phyloP scores from a whole-genome alignment of 2,888 invertebrate genomes.

The Lepidochrysops patricia region DNA sequence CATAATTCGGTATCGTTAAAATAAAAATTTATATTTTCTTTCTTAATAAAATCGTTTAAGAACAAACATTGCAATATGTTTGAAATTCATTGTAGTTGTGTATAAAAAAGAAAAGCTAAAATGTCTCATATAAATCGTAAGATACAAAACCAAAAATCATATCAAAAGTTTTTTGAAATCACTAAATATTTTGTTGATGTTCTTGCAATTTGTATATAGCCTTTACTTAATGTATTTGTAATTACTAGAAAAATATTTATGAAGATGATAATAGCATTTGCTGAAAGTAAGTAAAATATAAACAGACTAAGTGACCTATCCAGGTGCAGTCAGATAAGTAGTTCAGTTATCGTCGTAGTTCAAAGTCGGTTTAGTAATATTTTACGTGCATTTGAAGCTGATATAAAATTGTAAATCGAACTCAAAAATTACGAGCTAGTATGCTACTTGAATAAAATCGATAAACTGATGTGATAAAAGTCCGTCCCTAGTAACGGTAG shows the following conservation, averaged over 20 bases:
- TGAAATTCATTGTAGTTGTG: not conserved
- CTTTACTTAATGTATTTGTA: constrained; percentile 19
- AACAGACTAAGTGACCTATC: not conserved
- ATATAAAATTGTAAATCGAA: constrained; percentile 10
- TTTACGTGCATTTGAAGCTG: not conserved
- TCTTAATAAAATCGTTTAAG: not conserved
- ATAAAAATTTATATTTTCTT: not conserved
- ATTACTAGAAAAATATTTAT: constrained; percentile 20
- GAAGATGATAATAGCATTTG: not conserved
- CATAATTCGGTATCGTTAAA: not conserved
- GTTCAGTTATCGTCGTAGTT: not conserved
- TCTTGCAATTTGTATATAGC: constrained; percentile 14
- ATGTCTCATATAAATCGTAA: not conserved
- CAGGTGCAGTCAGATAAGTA: not conserved
- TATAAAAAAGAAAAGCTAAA: constrained; percentile 1
- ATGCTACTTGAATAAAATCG: constrained; percentile 6
- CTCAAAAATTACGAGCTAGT: constrained; percentile 8
- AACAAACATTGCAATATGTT: not conserved
- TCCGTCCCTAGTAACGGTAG: constrained; percentile 9
- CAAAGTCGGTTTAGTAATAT: not conserved
- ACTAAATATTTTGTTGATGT: not conserved
- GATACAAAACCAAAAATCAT: not conserved
- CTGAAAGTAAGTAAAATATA: not conserved
- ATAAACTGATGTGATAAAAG: not conserved
- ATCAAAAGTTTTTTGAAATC: not conserved